Base-by-base conservation (phyloP, 2,888 invertebrate species). In the Physocephala rufipes region DNA sequence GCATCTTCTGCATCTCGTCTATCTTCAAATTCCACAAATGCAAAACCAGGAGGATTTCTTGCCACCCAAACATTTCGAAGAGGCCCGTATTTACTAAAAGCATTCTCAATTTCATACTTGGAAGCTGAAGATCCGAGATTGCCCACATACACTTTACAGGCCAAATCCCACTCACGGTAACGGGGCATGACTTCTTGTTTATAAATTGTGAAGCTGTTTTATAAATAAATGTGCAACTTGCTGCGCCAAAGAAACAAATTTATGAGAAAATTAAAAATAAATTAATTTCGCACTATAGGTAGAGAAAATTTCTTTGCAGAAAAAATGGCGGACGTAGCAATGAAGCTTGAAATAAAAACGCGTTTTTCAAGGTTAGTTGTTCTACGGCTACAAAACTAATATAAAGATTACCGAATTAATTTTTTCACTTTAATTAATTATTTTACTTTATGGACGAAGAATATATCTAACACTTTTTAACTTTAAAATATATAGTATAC, bases 21-120 rank as follows among this genome's bases (percentile, higher is more conserved):
- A 83, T 95, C 95, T 85, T 95, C 94, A 83, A 92, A 95, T 85
- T 95, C 94, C 21, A 95, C 93, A 85, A 95, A 95, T 0, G 94
- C 94, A 87, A 95, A 94, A 30, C 94, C 95, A 21, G 95, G 95
- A 67, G 95, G 95, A 84, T 95, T 95, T 80, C 95, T 88, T 0
- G 95, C 95, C 16, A 96, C 95, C 95, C 95, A 96, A 9, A 95
- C 95, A 86, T 95, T 95, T 76, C 93, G 89, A 74, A 95, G 87
- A 2, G 93, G 93, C 2, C 95, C 95, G 84, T 93, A 95, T 86
- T 94, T 93, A 77, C 91, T 90, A 84, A 95, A 95, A 15, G 92
- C 91, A 78, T 91, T 92, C 85, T 95, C 95, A 74, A 93, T 89
- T 86, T 95, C 95, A 82, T 93, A 92, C 84, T 94, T 94, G 64